Base-by-base conservation (phyloP, 2,888 invertebrate species). In the Megaustenia siamemsis region DNA sequence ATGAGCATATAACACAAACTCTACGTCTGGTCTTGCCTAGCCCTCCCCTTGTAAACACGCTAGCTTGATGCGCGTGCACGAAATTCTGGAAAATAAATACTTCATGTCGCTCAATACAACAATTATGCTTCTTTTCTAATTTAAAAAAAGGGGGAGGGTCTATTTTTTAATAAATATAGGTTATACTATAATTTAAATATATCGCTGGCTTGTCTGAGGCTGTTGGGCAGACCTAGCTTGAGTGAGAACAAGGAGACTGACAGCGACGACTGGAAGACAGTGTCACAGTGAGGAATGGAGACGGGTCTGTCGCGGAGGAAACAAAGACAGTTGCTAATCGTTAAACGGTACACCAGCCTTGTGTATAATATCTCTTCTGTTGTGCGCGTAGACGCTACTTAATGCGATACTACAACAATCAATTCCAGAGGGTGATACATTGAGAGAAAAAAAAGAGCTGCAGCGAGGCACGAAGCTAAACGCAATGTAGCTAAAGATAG, bases 51-150 rank as follows among this genome's bases (percentile, higher is more conserved):
- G n/a, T n/a, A n/a, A n/a, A n/a, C n/a, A n/a, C 32, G 18, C 18
- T 63, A 15, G 3, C 60, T 15, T 73, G 49, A 15, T 49, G 32
- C 15, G 49, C 73, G 15, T 49, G 35, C 73, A 73, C 32, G 49
- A 73, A 73, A 49, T 49, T 73, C 73, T 73, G 49, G 73, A 73
- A 73, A 73, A 73, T 73, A 12, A 28, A 73, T 73, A 49, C 73
- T 45, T 18, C 35, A 2, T 73, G 32, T 35, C 49, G 73, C 53
- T 73, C 73, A 73, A 73, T 73, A 73, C 73, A 49, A 49, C 32
- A 73, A 73, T 73, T 73, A 49, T 49, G 28, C 10, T 3, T 32
- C 24, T 68, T 10, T 56, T n/a, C n/a, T n/a, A n/a, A n/a, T n/a
- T n/a, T n/a, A n/a, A n/a, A n/a, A n/a, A n/a, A n/a, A n/a, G n/a